Conservation (phyloP, 2,888 invertebrate species). For the Tetragonula carbonaria region DNA sequence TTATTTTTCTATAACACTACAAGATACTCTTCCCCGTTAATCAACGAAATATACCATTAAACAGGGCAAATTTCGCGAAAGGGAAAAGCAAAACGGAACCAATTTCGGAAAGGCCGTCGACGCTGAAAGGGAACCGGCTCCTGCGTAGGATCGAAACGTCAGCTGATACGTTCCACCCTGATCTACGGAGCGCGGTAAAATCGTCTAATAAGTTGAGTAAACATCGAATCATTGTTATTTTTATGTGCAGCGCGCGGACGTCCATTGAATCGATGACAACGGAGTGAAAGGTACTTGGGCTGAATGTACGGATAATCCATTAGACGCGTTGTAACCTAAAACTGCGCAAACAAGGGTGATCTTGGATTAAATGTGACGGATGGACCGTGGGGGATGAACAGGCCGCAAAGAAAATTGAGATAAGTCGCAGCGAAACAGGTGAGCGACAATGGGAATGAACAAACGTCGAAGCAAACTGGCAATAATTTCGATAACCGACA, state of each 20-base stretch:
- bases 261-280: conserved; percentile 65
- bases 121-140: conserved; percentile 16
- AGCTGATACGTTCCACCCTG: conserved; percentile 38
- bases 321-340: conserved; percentile 82
- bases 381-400: conserved; percentile 49
- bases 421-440: conserved; percentile 66
- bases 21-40: not conserved
- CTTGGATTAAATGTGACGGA: conserved; percentile 80
- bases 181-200: conserved; percentile 59
- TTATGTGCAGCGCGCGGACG: conserved; percentile 70
- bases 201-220: conserved; percentile 80
- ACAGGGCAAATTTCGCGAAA: not conserved
- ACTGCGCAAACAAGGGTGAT: conserved; percentile 82
- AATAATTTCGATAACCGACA: not conserved
- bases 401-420: conserved; percentile 53
- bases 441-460: conserved; percentile 49
- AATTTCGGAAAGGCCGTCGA: not conserved
- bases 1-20: no score
- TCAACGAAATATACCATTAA: not conserved
- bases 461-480: not conserved
- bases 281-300: conserved; percentile 64
- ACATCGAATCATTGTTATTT: conserved; percentile 80
- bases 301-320: conserved; percentile 82
- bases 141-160: conserved; percentile 34
- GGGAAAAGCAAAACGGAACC: not conserved